These are phyloP conservation scores for Linnaemya tessellans DNA, from an alignment of 2,888 invertebrate genomes.

Conservation along the genomic window DNA sequence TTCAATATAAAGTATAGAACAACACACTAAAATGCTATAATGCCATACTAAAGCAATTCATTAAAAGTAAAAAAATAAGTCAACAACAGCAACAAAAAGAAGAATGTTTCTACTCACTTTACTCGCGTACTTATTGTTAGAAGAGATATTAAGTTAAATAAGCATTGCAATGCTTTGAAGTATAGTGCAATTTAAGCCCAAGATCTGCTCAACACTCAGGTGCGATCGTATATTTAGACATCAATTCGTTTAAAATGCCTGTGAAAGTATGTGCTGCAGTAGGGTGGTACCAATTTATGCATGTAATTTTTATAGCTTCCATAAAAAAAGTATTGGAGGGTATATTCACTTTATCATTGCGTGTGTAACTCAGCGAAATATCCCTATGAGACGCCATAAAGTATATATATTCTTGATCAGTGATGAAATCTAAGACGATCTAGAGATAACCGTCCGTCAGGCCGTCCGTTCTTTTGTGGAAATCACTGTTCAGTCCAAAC, in stretches of 20 bases:
- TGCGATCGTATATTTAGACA: constrained; percentile 69
- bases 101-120: constrained; percentile 48
- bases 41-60: constrained; percentile 59
- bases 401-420: too few relatives aligned
- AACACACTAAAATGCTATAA: constrained; percentile 50
- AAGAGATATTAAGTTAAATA: constrained; percentile 46
- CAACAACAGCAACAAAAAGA: background rate
- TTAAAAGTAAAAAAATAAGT: constrained; percentile 31
- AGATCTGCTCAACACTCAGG: constrained; percentile 57
- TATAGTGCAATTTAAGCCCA: constrained; percentile 36
- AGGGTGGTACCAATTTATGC: background rate
- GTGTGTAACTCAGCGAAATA: too few relatives aligned
- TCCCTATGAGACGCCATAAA: too few relatives aligned
- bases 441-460: too few relatives aligned
- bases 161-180: constrained; percentile 36
- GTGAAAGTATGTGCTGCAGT: background rate
- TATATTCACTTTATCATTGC: too few relatives aligned
- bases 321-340: too few relatives aligned
- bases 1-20: constrained; percentile 15
- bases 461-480: too few relatives aligned
- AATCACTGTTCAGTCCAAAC: too few relatives aligned
- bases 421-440: too few relatives aligned
- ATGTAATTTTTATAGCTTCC: too few relatives aligned
- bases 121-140: constrained; percentile 55
- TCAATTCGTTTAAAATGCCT: constrained; percentile 50